Base-by-base conservation (phyloP, 2,888 invertebrate genomes). In the Hirtodrosophila histrioides region DNA sequence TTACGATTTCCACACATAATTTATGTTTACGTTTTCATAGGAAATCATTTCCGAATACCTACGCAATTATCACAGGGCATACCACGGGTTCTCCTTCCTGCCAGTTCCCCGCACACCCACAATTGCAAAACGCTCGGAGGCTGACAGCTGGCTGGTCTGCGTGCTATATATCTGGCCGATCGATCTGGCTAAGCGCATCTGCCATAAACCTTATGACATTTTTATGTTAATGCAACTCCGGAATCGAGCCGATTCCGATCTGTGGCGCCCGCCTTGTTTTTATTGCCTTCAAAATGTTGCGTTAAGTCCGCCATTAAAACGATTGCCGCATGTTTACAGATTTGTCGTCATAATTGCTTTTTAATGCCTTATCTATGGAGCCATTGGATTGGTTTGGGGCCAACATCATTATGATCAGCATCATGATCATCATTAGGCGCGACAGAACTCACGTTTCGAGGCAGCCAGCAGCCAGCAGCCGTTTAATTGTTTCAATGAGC, bases 261-360 rank as follows among this genome's bases (percentile, higher is more conserved):
- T 45, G 44, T 63, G 69, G 78, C 70, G 61, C 65, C 68, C 62
- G 78, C 66, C 69, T 58, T 69, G 88, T 62, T 85, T 87, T 88
- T 87, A 87, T 87, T 87, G 75, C 72, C 85, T 78, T 76, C 77
- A 83, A 82, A 86, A 89, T 88, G 87, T 84, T 82, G 79, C 85
- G 77, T 75, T 88, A 88, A 88, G 85, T 89, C 88, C 83, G 81
- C 88, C 82, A 89, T 87, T 86, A 80, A 84, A 78, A 78, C 83
- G 75, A 78, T 83, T 73, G 83, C 85, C 85, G 85, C 83, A 84
- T 89, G 88, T 88, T 89, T 88, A 89, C 88, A 88, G 88, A 84
- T 88, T 88, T 88, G 89, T 89, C 86, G 88, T 79, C 78, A 86
- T 89, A 88, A 89, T 88, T 88, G 88, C 88, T 86, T 88, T 88